A percentile compares a stretch with the other conserved stretches of the same genome.
Conservation (phyloP, 1,140 invertebrate species). For the Bacillus rossius region DNA sequence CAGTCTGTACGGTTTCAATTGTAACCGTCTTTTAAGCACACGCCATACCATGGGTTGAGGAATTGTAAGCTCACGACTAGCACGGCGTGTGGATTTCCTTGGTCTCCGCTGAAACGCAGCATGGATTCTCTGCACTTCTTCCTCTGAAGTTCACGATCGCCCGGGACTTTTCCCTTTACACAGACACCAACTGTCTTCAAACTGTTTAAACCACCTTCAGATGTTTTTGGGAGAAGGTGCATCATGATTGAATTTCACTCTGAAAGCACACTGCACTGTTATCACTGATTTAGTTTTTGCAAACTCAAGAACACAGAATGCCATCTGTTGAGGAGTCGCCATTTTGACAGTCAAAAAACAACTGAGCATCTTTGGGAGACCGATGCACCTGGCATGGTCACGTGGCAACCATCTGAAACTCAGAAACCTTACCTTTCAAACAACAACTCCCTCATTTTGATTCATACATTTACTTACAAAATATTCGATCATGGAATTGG, state of each 20-base stretch:
- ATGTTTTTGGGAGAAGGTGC: slow-evolving; percentile 5
- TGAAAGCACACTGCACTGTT: slow-evolving; percentile 7
- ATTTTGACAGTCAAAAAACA: no score
- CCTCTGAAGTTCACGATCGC: background rate
- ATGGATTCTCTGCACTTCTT: background rate
- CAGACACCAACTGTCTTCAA: slow-evolving; percentile 1
- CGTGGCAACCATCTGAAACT: no score
- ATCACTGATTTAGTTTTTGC: no score
- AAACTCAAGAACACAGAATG: no score
- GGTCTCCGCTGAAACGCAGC: background rate
- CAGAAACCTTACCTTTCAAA: no score
- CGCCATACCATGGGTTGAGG: background rate
- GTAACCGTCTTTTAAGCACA: background rate
- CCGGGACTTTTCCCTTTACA: slow-evolving; percentile 2
- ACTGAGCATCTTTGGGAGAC: no score
- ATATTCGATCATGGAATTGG: no score
- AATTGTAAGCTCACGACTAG: background rate
- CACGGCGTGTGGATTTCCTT: background rate
- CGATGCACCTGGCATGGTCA: no score
- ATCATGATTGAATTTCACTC: background rate
- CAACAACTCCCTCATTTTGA: no score
- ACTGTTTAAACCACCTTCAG: slow-evolving; percentile 4
- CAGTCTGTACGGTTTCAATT: background rate
- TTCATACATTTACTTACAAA: no score
- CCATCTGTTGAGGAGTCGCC: no score